These are phyloP conservation scores for Petrolisthes manimaculis DNA, from an alignment of 2,888 invertebrate genomes.

Conservation along the genomic window DNA sequence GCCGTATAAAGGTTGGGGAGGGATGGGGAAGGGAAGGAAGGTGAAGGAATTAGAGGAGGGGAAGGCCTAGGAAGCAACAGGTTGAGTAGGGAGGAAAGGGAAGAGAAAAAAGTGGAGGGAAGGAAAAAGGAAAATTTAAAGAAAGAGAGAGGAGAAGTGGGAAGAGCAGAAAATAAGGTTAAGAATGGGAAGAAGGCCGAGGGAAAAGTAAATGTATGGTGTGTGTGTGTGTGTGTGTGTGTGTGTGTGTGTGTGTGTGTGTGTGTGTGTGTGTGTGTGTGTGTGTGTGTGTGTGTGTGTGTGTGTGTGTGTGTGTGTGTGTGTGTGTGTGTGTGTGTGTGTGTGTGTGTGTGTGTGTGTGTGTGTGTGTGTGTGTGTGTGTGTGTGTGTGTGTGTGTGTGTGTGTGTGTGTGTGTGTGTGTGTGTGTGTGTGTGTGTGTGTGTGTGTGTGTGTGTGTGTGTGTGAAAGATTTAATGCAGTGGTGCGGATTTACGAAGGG, in stretches of 20 bases:
- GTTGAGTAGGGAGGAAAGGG: not conserved
- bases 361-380: slow-evolving; percentile 2
- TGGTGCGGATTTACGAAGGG: not conserved
- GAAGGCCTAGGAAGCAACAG: not conserved
- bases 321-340: slow-evolving; percentile 4
- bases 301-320: not conserved
- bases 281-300: slow-evolving; percentile 24
- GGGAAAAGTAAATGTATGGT: not conserved
- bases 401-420: slow-evolving; percentile 9
- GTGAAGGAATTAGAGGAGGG: not conserved
- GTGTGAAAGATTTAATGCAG: slow-evolving; percentile 2
- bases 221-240: not conserved
- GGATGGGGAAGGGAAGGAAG: not conserved
- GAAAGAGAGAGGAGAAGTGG: not conserved
- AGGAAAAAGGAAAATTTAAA: not conserved
- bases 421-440: not conserved
- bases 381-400: not conserved
- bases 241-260: slow-evolving; percentile 18
- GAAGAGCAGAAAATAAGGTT: no score
- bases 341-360: not conserved
- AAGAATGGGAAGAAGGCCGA: no score
- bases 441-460: slow-evolving; percentile 18
- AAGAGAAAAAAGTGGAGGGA: not conserved
- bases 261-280: slow-evolving; percentile 24
- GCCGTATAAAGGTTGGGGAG: not conserved